A percentile compares a stretch with the other conserved stretches of the same genome.
These are phyloP conservation scores for Prietella phreatophila DNA, from an alignment of 2,113 vertebrate genomes.

Conservation along the genomic window DNA sequence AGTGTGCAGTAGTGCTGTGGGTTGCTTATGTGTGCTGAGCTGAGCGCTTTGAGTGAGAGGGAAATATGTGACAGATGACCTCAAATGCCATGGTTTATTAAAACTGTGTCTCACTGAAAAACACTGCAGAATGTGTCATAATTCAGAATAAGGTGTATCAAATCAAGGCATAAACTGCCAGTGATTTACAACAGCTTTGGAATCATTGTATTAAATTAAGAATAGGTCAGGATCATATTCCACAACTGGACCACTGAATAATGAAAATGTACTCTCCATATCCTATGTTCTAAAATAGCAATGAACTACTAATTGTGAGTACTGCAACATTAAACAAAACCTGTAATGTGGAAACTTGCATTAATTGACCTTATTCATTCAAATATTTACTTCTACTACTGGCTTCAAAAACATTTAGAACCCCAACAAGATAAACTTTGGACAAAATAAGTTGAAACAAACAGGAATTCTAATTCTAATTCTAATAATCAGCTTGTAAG, in stretches of 20 bases:
- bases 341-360: neutral
- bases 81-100: slow-evolving; percentile 23
- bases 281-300: neutral
- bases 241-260: neutral
- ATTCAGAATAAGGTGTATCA: neutral
- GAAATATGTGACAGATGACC: neutral
- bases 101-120: slow-evolving; percentile 3
- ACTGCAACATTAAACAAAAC: neutral
- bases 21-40: no score
- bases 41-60: no score
- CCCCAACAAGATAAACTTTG: neutral
- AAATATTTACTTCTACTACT: neutral
- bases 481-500: neutral
- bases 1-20: no score
- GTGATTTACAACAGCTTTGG: neutral
- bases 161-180: neutral
- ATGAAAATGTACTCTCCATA: neutral
- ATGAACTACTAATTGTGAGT: neutral
- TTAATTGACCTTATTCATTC: neutral
- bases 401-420: neutral
- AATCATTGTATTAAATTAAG: neutral
- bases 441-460: neutral
- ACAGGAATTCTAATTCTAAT: neutral
- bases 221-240: neutral
- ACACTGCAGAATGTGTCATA: neutral